Base-by-base conservation (phyloP, 2,113 vertebrate genomes). In the Rousettus leschenaultii region DNA sequence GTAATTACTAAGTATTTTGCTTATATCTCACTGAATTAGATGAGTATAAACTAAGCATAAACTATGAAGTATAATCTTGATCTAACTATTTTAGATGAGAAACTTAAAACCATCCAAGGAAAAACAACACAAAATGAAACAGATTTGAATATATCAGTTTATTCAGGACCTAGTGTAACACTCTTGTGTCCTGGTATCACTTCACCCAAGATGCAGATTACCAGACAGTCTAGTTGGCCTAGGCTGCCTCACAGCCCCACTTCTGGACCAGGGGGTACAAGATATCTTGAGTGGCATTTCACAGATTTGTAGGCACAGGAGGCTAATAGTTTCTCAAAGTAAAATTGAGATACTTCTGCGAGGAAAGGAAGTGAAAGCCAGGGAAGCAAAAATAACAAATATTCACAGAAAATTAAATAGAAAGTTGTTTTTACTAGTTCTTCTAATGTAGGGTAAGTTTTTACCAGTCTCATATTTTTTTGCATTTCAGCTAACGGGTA, bases 401-500 rank as follows among this genome's bases (percentile, higher is more conserved):
- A 78, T 12, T 91, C 61, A 70, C 8, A 85, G n/a, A 61, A 61
- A 86, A 43, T 24, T 57, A 79, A 86, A 13, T 45, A 14, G 33
- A 10, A 86, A 57, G 80, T 74, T 5, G 19, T 63, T 78, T 73
- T 86, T 55, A 80, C 30, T 86, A 55, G 35, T 80, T 35, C 6
- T 61, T 15, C 12, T 53, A 43, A 71, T 53, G 38, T 51, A 51
- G 40, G 43, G 30, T 73, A 55, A 9, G 68, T 61, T 80, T 65
- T 73, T 80, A 92, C 22, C 28, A 43, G 45, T 74, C 26, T 59
- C 24, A 66, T 5, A 66, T 18, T 40, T 40, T 8, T 73, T 95
- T 73, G 16, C 0, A 12, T 65, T 96, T 97, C 68, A 89, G 70
- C 84, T 97, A 86, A 79, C 94, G 95, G 86, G 61, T 43, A 91